These are phyloP conservation scores for Nothobranchius furzeri DNA, from an alignment of 2,113 vertebrate genomes.

Conservation along the genomic window DNA sequence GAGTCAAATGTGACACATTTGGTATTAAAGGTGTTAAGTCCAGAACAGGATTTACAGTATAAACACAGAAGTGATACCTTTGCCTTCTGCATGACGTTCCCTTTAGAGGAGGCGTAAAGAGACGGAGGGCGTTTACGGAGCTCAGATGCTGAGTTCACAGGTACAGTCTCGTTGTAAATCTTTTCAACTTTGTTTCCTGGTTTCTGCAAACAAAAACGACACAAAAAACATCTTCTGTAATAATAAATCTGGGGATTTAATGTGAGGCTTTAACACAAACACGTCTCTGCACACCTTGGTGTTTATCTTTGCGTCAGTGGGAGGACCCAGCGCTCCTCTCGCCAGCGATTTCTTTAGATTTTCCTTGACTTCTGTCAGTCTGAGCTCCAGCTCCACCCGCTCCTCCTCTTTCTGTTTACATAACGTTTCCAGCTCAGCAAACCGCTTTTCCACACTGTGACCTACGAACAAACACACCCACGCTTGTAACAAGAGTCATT, in stretches of 20 bases:
- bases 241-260: too few species aligned
- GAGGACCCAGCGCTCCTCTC: constrained; percentile 84
- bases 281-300: constrained; percentile 55
- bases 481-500: not conserved
- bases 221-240: not conserved
- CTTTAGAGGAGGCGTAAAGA: constrained; percentile 84
- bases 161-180: constrained; percentile 78
- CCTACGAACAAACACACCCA: constrained; percentile 63
- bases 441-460: constrained; percentile 81
- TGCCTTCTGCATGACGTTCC: constrained; percentile 92
- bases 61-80: constrained; percentile 80
- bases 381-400: constrained; percentile 90
- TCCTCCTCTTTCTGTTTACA: constrained; percentile 88
- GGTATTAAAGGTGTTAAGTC: too few species aligned
- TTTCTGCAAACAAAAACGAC: constrained; percentile 40
- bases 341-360: constrained; percentile 92
- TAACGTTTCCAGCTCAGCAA: constrained; percentile 84
- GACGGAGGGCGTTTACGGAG: constrained; percentile 89
- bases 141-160: constrained; percentile 90
- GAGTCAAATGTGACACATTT: too few species aligned
- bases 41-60: too few species aligned
- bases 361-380: constrained; percentile 91
- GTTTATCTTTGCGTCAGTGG: constrained; percentile 76
- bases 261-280: not conserved
- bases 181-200: constrained; percentile 77